These are phyloP conservation scores for Trissoscelio sp. DNA, from an alignment of 2,888 invertebrate genomes.

Conservation along the genomic window DNA sequence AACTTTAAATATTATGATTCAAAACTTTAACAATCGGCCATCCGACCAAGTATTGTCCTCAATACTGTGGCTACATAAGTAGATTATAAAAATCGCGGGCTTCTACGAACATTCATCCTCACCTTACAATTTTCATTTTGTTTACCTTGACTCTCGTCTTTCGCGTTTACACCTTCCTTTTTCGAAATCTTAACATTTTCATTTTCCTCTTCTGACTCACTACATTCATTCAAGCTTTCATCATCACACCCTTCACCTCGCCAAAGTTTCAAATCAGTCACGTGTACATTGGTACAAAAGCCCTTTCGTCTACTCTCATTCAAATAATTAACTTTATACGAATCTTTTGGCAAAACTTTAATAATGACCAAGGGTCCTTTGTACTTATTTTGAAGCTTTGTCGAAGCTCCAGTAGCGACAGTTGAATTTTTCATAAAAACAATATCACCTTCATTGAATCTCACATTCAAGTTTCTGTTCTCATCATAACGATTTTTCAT, in stretches of 20 bases:
- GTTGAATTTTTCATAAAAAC: slow-evolving; percentile 9
- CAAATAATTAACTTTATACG: slow-evolving; percentile 25
- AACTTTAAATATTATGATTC: no score
- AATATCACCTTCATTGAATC: slow-evolving; percentile 27
- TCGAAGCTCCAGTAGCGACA: slow-evolving; percentile 26
- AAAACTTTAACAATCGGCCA: slow-evolving; percentile 27
- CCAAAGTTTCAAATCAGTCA: slow-evolving; percentile 16
- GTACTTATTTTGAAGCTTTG: slow-evolving; percentile 27
- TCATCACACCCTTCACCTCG: background rate
- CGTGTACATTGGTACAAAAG: slow-evolving; percentile 19
- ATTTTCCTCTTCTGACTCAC: background rate
- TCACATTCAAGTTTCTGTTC: background rate
- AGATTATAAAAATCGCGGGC: background rate
- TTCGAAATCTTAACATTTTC: slow-evolving; percentile 4
- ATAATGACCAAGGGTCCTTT: slow-evolving; percentile 17
- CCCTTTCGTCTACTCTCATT: slow-evolving; percentile 3
- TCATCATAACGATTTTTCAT: background rate
- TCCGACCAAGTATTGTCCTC: slow-evolving; percentile 15
- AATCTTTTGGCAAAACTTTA: background rate
- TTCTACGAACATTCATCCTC: background rate
- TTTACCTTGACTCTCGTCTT: background rate
- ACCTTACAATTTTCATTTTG: background rate
- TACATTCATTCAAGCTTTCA: background rate
- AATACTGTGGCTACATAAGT: background rate
- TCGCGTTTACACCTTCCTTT: no score